These are phyloP conservation scores for Cyanoliseus patagonus DNA, from an alignment of 2,113 vertebrate genomes.

Conservation along the genomic window DNA sequence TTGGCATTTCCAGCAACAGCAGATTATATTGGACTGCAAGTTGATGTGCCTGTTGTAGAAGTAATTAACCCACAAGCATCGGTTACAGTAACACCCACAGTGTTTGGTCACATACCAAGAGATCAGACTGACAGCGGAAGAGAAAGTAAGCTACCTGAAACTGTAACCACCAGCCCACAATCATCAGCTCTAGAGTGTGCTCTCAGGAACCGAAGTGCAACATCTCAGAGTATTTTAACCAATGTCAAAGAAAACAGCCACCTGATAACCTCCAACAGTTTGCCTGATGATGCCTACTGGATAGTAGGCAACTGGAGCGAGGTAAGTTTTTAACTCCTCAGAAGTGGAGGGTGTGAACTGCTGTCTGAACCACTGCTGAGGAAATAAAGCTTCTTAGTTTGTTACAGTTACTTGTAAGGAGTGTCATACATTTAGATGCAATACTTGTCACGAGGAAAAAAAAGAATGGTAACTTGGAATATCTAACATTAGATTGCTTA, in stretches of 20 bases:
- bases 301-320: conserved; percentile 84
- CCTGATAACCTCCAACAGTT: conserved; percentile 1
- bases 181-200: background rate
- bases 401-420: background rate
- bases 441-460: background rate
- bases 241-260: conserved; percentile 45
- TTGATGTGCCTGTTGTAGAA: background rate
- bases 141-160: background rate
- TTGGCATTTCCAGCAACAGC: conserved; percentile 3
- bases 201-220: conserved; percentile 10
- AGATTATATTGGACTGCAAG: background rate
- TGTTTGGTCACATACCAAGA: background rate
- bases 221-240: background rate
- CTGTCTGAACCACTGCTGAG: background rate
- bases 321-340: background rate
- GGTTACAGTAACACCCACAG: background rate
- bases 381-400: background rate
- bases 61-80: background rate
- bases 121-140: background rate
- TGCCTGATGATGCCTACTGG: conserved; percentile 76
- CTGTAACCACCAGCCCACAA: background rate
- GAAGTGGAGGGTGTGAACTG: background rate
- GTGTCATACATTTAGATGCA: background rate
- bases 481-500: background rate
- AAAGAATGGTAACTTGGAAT: background rate